Evolutionary conservation across 2,113 vertebrate genomes (phyloP).

Genomic region (Chelonoidis abingdonii): DNA sequence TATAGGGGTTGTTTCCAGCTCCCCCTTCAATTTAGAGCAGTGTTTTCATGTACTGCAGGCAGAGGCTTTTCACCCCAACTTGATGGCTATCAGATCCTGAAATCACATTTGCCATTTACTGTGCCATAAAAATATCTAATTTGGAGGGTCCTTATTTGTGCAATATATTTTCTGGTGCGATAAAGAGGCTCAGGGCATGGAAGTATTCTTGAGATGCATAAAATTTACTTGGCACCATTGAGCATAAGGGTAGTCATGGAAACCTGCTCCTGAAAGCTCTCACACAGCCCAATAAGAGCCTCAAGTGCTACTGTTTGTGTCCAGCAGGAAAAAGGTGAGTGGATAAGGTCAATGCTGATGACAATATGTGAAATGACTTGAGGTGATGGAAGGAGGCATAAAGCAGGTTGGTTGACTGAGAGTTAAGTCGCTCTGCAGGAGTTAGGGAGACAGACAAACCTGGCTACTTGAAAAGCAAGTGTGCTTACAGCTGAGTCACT

Average conservation of each 20-base stretch:
- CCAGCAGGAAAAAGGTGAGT: not conserved
- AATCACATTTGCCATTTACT: not conserved
- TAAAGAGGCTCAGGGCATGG: not conserved
- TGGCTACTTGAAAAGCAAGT: fast-evolving
- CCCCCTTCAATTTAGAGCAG: not conserved
- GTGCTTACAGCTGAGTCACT: not conserved
- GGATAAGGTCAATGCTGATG: not conserved
- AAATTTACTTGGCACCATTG: not conserved
- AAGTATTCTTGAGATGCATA: not conserved
- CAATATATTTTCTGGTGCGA: fast-evolving
- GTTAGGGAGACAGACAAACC: fast-evolving
- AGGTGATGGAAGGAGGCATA: not conserved
- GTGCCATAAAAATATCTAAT: fast-evolving
- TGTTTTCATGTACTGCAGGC: fast-evolving
- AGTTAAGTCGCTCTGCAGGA: not conserved
- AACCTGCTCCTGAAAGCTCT: constrained; percentile 5
- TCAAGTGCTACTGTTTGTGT: not conserved
- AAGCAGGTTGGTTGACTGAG: not conserved
- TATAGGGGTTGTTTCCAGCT: not conserved
- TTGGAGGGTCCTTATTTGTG: not conserved
- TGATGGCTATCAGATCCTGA: not conserved
- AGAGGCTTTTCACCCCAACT: not conserved
- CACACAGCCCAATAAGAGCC: not conserved
- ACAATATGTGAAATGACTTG: not conserved
- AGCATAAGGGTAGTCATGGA: not conserved